Base-by-base conservation (phyloP, 2,888 invertebrate genomes). In the Rhagophthalmus giganteus region DNA sequence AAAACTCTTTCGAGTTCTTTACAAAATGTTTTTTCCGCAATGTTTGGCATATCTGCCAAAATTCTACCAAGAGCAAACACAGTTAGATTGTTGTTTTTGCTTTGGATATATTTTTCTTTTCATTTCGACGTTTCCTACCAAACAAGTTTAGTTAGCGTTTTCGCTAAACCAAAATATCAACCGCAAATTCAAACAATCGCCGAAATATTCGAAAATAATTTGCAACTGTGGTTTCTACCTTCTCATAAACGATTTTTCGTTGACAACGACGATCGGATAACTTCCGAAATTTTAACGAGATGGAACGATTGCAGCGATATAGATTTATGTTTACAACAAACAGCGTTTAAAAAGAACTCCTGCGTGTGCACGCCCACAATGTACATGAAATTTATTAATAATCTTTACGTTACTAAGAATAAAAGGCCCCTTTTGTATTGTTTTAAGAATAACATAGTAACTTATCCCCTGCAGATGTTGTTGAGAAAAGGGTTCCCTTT, bases 401-500 rank as follows among this genome's bases (percentile, higher is more conserved):
- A 61, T 14, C 59, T 55, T 28, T 65, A 65, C 25, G 46, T 63
- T 10, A 56, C 62, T 34, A 25, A 46, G 8, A 58, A 59, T 15
- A 58, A 59, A 5, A 55, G 47, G 7, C 58, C 62, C 0, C 38
- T 61, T 16, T 52, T 68, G 12, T 60, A 63, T 33, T 63, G 63
- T 32, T 59, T 70, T 20, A 55, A 63, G 13, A 47, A 64, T 1
- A 62, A 64, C 10, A 62, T 71, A 0, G 64, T 68, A 2, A 64
- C 63, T 9, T 69, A 65, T 57, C 69, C 70, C 1, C 52, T 72
- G 5, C 68, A 67, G 54, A 67, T 73, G 56, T 48, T 70, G n/a
- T 64, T 69, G 59, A 58, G 64, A 9, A 71, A 71, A 56, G 72
- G 72, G 2, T 71, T 70, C 57, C 70, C 68, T 11, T 58, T 71